A percentile compares a stretch with the other conserved stretches of the same genome.
These are phyloP conservation scores for Drosophila takahashii DNA, from an alignment of 1,140 invertebrate species.

Conservation along the genomic window DNA sequence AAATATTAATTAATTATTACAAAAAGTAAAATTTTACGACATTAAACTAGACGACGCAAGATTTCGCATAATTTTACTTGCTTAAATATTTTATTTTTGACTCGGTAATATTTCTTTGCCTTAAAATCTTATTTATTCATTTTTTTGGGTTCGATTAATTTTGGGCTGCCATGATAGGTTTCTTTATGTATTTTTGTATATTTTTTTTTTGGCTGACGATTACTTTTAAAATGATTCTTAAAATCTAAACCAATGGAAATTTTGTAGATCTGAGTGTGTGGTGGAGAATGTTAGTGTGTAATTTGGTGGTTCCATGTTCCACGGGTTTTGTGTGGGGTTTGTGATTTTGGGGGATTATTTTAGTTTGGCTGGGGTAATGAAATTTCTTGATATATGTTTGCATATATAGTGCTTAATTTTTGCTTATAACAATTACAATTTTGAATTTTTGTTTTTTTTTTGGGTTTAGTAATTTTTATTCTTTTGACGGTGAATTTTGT, in stretches of 20 bases:
- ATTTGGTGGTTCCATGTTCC: slow-evolving; percentile 28
- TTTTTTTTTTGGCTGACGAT: slow-evolving; percentile 71
- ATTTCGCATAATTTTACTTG: slow-evolving; percentile 76
- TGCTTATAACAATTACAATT: slow-evolving; percentile 82
- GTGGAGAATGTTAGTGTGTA: slow-evolving; percentile 33
- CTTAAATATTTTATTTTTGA: slow-evolving; percentile 71
- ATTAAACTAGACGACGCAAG: slow-evolving; percentile 82
- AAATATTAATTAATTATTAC: slow-evolving; percentile 84
- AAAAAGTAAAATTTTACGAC: slow-evolving; percentile 84
- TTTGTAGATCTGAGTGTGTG: slow-evolving; percentile 39
- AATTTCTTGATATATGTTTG: slow-evolving; percentile 71
- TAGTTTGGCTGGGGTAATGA: slow-evolving; percentile 45
- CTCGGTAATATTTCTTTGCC: slow-evolving; percentile 56
- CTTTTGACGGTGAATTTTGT: slow-evolving; percentile 42
- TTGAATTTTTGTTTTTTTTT: slow-evolving; percentile 66
- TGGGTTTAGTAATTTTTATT: slow-evolving; percentile 33
- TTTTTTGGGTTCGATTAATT: slow-evolving; percentile 73
- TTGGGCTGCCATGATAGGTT: slow-evolving; percentile 65
- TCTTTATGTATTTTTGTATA: slow-evolving; percentile 38
- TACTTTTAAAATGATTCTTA: slow-evolving; percentile 82
- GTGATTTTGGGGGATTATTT: slow-evolving; percentile 20
- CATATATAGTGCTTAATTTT: slow-evolving; percentile 60
- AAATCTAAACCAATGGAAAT: slow-evolving; percentile 83
- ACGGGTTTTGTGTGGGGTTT: slow-evolving; percentile 5
- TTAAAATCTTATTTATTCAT: slow-evolving; percentile 65